Evolutionary conservation across 2,888 invertebrate species (phyloP), one percentile per base, ranked within the genome.

Genomic region (Scaptomyza cyrtandrae): DNA sequence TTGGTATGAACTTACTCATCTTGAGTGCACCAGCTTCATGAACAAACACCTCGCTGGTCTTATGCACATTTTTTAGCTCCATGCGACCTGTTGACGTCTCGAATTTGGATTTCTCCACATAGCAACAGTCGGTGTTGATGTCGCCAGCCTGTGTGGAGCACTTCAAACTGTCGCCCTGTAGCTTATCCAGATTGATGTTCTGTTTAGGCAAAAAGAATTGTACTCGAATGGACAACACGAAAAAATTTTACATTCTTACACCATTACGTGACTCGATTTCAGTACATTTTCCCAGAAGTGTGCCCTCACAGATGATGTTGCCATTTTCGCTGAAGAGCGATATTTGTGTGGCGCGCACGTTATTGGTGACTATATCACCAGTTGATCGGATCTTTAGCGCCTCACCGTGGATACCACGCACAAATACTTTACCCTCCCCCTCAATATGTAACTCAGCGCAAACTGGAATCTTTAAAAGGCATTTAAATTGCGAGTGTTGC

Each of bases 21-120:
- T 87, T 87, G 0, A 92, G 63, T 6, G 90, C 81, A 4, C 90
- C 92, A n/a, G 87, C 67, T 52, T 90, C 66, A 11, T 90, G 75
- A 3, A 92, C 75, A 54, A 79, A 69, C 13, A 92, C 84, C 56
- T 89, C 81, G 1, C 89, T 79, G 9, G 64, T 75, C 62, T 92
- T 92, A 68, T 92, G 92, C 0, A 92, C 88, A 71, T 92, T 92
- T 29, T 89, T 90, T 0, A 92, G 76, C 11, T 88, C 79, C 65
- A 92, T 60, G 10, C 71, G 69, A 1, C 92, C 92, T 5, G 78
- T 87, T 33, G 86, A 75, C 0, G 92, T 92, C 43, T 86, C 82
- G 73, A 92, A 92, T 59, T 84, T 89, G 0, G 91, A 91, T 5
- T 78, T 72, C 48, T 91, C 90, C 1, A 90, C 90, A 65, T 92